Base-by-base conservation (phyloP, 2,113 vertebrate species). In the Lycaon pictus region DNA sequence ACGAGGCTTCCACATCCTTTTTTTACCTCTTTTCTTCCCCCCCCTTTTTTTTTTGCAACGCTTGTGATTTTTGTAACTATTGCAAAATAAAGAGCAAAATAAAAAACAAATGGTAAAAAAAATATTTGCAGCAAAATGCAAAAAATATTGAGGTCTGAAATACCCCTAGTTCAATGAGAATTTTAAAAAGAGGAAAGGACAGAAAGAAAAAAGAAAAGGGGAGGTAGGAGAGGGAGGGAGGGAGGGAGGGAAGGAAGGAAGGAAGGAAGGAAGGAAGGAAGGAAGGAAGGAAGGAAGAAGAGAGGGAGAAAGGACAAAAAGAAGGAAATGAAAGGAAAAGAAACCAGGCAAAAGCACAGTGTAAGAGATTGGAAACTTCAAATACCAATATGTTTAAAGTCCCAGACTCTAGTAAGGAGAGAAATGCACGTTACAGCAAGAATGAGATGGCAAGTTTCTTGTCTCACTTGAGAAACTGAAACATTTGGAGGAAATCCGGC, bases 171-270 rank as follows among this genome's bases (percentile, higher is more conserved):
- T 88, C 15, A 71, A 20, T 58, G 25, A 88, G n/a, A 13, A 56
- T 37, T 63, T 48, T 43, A 65, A 32, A 53, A 67, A 71, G 16
- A n/a, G 27, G 27, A 74, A 27, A 48, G 11, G 16, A 56, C 1
- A 51, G 6, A 23, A 19, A 69, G 19, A n/a, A 7, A 51, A 65
- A 65, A 29, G 27, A 65, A 65, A 27, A 9, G 12, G 22, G 12
- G 25, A 65, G 22, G 17, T 7, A 27, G 3, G 5, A 16, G 27
- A 25, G 5, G 25, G 20, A 72, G 4, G 20, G 22, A 25, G 0
- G 25, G 3, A 63, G 0, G 35, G 20, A 72, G 0, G 7, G 23
- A 25, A 2, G 25, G 20, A 72, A 3, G 7, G 23, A 25, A 2
- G 25, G 3, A 63, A 0, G 25, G 20, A 72, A 0, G 20, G 23